Conservation (phyloP, 2,113 vertebrate species). For the Mystacornis crossleyi region DNA sequence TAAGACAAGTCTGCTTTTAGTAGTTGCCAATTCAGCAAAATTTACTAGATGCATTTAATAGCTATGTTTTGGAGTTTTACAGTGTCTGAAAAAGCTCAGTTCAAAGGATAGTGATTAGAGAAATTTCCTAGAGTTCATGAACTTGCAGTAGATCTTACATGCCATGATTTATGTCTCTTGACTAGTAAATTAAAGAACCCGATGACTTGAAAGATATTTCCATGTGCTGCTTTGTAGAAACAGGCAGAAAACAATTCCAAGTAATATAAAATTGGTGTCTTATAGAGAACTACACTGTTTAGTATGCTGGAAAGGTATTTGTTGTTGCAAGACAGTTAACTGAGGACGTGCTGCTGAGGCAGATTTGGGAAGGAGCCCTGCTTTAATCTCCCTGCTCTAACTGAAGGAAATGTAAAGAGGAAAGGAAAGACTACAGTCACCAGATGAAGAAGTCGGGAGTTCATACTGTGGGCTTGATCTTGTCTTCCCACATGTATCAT, state of each 20-base stretch:
- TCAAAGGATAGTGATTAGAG: conserved; percentile 40
- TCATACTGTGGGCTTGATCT: neutral
- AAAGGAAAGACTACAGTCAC: neutral
- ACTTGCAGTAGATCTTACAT: neutral
- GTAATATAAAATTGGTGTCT: neutral
- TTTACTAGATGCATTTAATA: conserved; percentile 24
- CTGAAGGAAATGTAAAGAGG: neutral
- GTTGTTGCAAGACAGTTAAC: conserved; percentile 20
- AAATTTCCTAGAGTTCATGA: conserved; percentile 44
- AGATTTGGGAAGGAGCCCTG: neutral
- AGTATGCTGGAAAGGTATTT: neutral
- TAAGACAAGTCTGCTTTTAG: conserved; percentile 33
- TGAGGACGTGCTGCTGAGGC: neutral
- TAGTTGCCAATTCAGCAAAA: conserved; percentile 26
- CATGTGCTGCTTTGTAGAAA: neutral
- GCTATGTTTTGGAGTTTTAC: conserved; percentile 27
- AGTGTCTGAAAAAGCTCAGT: conserved; percentile 30
- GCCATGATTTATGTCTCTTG: conserved; percentile 10
- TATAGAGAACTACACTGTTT: neutral
- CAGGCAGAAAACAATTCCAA: conserved; percentile 15
- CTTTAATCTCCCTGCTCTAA: neutral
- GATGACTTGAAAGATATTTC: neutral
- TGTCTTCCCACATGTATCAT: neutral
- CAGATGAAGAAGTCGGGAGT: neutral
- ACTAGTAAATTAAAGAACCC: conserved; percentile 14